These are phyloP conservation scores for Siphlonurus alternatus DNA, from an alignment of 2,888 invertebrate species.

Conservation along the genomic window DNA sequence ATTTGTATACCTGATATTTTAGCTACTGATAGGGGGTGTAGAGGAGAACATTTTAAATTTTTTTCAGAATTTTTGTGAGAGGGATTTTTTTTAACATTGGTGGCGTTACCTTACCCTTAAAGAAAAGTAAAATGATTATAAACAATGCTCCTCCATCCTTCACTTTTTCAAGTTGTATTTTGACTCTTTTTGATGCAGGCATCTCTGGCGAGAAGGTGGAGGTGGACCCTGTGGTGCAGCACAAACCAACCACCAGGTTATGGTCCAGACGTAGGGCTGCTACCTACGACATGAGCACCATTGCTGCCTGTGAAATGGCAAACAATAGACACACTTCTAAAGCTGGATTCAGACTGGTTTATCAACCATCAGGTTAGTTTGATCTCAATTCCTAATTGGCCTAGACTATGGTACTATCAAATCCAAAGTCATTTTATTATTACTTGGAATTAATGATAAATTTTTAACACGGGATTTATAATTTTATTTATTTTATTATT, in stretches of 20 bases:
- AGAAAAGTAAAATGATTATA: too few relatives aligned
- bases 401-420: slow-evolving; percentile 3
- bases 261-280: slow-evolving; percentile 58
- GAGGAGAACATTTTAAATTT: too few relatives aligned
- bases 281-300: slow-evolving; percentile 63
- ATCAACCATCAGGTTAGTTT: slow-evolving; percentile 21
- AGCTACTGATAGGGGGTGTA: too few relatives aligned
- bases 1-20: too few relatives aligned
- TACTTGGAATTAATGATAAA: slow-evolving; percentile 1
- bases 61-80: too few relatives aligned
- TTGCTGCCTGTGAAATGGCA: slow-evolving; percentile 71
- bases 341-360: slow-evolving; percentile 57
- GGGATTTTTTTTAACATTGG: too few relatives aligned
- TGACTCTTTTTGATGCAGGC: slow-evolving; percentile 25
- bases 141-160: too few relatives aligned
- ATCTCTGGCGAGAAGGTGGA: slow-evolving; percentile 84
- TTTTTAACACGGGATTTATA: too few relatives aligned
- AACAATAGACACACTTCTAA: slow-evolving; percentile 54
- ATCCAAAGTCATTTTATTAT: too few relatives aligned
- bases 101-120: too few relatives aligned
- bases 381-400: neutral
- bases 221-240: slow-evolving; percentile 62
- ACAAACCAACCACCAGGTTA: slow-evolving; percentile 27
- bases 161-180: neutral
- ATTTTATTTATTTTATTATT: too few relatives aligned